Conservation (phyloP, 2,113 vertebrate species). For the Oxyruncus cristatus region DNA sequence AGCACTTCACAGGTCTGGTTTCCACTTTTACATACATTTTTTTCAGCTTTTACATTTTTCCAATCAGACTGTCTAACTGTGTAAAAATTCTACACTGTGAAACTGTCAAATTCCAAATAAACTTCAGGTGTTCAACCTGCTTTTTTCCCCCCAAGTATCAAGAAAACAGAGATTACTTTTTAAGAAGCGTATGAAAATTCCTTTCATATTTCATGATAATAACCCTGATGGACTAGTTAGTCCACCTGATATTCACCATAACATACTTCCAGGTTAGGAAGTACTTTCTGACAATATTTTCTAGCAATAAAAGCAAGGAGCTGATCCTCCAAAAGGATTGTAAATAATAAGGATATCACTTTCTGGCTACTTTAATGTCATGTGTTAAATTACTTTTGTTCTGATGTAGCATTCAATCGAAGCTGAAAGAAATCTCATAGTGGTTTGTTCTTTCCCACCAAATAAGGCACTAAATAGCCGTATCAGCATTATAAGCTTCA, state of each 20-base stretch:
- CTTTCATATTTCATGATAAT: neutral
- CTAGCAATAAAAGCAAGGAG: neutral
- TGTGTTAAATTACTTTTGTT: conserved; percentile 26
- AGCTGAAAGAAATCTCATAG: conserved; percentile 33
- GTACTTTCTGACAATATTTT: neutral
- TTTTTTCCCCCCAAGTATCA: rapidly evolving
- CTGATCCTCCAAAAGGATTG: neutral
- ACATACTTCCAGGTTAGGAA: neutral
- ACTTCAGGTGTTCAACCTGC: neutral
- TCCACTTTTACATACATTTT: neutral
- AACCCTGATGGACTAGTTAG: neutral
- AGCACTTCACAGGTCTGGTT: neutral
- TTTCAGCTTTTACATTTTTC: neutral
- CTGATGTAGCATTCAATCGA: conserved; percentile 11
- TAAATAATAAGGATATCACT: neutral
- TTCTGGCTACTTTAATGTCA: neutral
- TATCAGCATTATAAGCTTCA: conserved; percentile 1
- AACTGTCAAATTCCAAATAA: neutral
- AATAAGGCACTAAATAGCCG: conserved; percentile 34
- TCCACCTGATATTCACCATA: neutral
- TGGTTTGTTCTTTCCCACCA: conserved; percentile 41
- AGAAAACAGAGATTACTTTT: neutral
- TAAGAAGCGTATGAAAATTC: neutral
- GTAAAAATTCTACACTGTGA: neutral
- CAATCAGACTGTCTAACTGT: neutral